Evolutionary conservation across 2,113 vertebrate species (phyloP).

Genomic region (Tor tambroides): DNA sequence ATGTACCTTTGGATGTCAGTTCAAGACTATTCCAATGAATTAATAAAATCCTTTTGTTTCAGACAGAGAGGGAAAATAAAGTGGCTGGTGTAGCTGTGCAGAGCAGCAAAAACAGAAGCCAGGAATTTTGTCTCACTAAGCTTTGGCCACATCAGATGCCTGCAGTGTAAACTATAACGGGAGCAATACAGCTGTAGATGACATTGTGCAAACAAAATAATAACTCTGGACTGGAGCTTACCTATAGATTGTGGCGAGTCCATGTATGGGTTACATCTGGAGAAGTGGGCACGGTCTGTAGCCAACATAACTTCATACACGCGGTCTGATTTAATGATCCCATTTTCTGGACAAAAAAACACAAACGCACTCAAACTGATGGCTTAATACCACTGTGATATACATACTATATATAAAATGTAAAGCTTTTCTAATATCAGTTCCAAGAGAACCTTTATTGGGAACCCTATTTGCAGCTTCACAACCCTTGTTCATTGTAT

Average conservation of each 20-base stretch:
- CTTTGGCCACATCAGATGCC: background rate
- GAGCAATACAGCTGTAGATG: no score
- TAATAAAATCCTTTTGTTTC: background rate
- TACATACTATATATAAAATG: background rate
- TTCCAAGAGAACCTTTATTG: background rate
- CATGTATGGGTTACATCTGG: conserved; percentile 97
- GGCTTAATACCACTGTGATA: background rate
- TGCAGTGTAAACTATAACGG: background rate
- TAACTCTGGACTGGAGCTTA: conserved; percentile 65
- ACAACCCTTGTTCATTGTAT: no score
- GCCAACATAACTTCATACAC: conserved; percentile 98
- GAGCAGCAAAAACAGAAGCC: background rate
- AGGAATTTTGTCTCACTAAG: background rate
- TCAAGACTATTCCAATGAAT: background rate
- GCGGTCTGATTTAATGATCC: conserved; percentile 97
- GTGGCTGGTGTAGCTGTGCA: background rate
- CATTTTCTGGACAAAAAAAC: conserved; percentile 86
- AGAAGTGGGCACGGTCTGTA: conserved; percentile 94
- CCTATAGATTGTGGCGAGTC: conserved; percentile 99
- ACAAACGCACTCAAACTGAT: conserved; percentile 15
- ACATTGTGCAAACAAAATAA: background rate
- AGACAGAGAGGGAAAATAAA: background rate
- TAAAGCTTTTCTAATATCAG: background rate
- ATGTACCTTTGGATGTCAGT: background rate
- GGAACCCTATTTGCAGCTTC: no score